A percentile compares a stretch with the other conserved stretches of the same genome.
Conservation (phyloP, 2,888 invertebrate species). For the Oxystoma pomonae region DNA sequence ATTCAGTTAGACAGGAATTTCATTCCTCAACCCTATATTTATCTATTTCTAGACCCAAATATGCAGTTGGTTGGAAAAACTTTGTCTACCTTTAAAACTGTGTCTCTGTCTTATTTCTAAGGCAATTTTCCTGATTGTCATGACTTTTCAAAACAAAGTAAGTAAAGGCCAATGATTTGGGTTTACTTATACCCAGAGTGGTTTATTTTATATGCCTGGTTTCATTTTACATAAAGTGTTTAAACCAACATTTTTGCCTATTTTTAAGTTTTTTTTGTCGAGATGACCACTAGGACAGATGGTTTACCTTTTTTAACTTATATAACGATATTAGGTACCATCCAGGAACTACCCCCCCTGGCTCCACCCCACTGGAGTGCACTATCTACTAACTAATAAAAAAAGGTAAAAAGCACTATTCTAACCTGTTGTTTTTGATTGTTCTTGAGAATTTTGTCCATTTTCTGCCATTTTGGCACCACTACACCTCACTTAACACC, state of each 20-base stretch:
- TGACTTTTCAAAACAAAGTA: neutral
- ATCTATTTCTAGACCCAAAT: neutral
- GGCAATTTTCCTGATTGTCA: neutral
- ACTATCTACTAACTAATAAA: constrained; percentile 1
- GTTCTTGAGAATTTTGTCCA: constrained; percentile 45
- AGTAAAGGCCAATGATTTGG: neutral
- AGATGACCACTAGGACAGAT: neutral
- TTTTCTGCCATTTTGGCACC: constrained; percentile 49
- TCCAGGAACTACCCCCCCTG: constrained; percentile 21
- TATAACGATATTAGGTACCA: constrained; percentile 36
- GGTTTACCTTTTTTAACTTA: constrained; percentile 44
- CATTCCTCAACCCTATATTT: neutral
- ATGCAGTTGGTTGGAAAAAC: neutral
- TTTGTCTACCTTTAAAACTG: neutral
- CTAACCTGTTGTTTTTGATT: constrained; percentile 46
- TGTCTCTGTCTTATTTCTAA: neutral
- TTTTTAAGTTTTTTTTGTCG: neutral
- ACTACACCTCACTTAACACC: constrained; percentile 34
- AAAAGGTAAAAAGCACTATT: constrained; percentile 22
- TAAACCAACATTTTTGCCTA: neutral
- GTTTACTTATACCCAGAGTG: neutral
- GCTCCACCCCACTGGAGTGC: neutral
- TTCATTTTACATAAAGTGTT: neutral
- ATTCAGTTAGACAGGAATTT: neutral
- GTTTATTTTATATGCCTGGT: neutral